Evolutionary conservation across 2,797 vertebrate genomes (phyloP), one percentile per base, ranked within the genome.

Genomic region (Rousettus madagascariensis): DNA sequence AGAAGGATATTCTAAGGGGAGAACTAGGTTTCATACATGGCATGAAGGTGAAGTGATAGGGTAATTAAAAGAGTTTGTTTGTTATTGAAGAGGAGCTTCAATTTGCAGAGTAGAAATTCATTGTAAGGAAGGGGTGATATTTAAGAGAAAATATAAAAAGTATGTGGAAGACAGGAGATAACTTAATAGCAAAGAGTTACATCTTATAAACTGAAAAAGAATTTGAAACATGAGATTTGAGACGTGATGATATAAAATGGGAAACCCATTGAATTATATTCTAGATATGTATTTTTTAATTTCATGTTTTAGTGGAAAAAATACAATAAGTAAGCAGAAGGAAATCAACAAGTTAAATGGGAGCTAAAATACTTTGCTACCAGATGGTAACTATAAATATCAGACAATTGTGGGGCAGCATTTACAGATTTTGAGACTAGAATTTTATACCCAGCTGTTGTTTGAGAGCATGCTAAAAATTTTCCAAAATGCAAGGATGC

Each of bases 391-490:
- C 51, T 80, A 36, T n/a, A 86, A 71, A 87, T 55, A 46, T 71
- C 59, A 82, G 51, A 83, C n/a, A 79, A 66, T 3, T 16, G 10
- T 38, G 24, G 11, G 9, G 10, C 8, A 89, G 61, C 16, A 38
- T 16, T 69, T 61, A 49, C 17, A 86, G 41, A 77, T 51, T 94
- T 93, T 91, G 75, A 85, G 36, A 72, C 28, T 8, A 87, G 49
- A 92, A 87, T 97, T 97, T 96, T 97, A 97, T 96, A 97, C 96
- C 96, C 94, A 95, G 75, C 95, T 95, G 41, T 79, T 84, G 13
- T 86, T 93, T 84, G 79, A 92, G 19, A 82, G 15, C 8, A 7
- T 77, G 38, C 28, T 96, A 83, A 84, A 91, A 84, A 16, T 90
- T 95, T n/a, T 78, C 30, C 10, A 80, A 90, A 71, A 93, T 84